A percentile compares a stretch with the other conserved stretches of the same genome.
Evolutionary conservation across 2,888 invertebrate genomes (phyloP).

Genomic region (Platycheirus rosarum): DNA sequence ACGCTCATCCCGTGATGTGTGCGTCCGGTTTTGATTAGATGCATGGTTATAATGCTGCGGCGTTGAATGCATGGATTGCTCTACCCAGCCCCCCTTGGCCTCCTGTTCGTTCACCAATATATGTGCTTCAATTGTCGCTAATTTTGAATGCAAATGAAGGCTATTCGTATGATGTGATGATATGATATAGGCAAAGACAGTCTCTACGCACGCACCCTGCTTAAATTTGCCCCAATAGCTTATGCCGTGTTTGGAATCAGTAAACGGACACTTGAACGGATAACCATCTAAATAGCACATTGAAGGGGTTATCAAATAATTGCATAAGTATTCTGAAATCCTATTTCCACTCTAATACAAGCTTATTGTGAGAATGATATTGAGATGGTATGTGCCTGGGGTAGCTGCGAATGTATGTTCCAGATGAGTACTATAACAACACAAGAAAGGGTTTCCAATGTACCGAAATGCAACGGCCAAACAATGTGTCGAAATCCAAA

Average conservation of each 20-base stretch:
- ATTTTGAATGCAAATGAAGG: slow-evolving; percentile 65
- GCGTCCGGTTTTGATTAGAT: slow-evolving; percentile 67
- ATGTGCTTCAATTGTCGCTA: slow-evolving; percentile 53
- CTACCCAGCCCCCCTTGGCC: too few relatives aligned
- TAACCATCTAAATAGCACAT: slow-evolving; percentile 1
- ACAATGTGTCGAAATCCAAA: too few relatives aligned
- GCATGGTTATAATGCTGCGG: slow-evolving; percentile 18
- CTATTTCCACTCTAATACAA: neutral
- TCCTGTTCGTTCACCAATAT: neutral
- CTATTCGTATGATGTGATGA: slow-evolving; percentile 50
- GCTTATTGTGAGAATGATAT: too few relatives aligned
- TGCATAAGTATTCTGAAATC: slow-evolving; percentile 42
- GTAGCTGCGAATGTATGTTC: too few relatives aligned
- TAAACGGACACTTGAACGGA: slow-evolving; percentile 34
- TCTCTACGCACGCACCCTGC: slow-evolving; percentile 10
- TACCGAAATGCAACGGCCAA: too few relatives aligned
- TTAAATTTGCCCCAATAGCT: neutral
- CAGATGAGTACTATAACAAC: too few relatives aligned
- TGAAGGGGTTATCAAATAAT: slow-evolving; percentile 57
- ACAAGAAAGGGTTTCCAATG: too few relatives aligned
- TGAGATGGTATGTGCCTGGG: too few relatives aligned
- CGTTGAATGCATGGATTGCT: too few relatives aligned
- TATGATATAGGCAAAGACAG: slow-evolving; percentile 41
- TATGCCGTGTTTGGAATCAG: slow-evolving; percentile 59
- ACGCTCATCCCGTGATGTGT: slow-evolving; percentile 47